phyloP scores from a whole-genome alignment of 2,797 vertebrate genomes.

The Epinephelus awoara region DNA sequence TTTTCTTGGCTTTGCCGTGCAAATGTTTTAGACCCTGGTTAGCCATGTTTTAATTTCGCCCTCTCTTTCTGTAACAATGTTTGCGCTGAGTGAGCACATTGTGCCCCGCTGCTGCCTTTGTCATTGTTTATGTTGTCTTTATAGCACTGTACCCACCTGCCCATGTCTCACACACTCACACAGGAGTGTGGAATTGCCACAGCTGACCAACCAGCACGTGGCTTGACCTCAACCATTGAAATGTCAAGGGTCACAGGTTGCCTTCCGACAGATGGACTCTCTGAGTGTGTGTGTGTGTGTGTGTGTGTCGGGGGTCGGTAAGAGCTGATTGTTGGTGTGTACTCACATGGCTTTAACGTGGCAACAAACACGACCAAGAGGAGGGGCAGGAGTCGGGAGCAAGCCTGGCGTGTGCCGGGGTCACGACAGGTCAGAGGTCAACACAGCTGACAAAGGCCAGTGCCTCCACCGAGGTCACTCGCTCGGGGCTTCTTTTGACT shows the following conservation, averaged over 20 bases:
- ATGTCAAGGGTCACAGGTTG: conserved; percentile 76
- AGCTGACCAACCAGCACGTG: conserved; percentile 57
- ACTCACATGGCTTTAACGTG: conserved; percentile 61
- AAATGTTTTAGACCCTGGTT: neutral
- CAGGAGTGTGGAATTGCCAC: conserved; percentile 42
- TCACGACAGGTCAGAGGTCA: conserved; percentile 68
- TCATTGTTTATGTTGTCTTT: conserved; percentile 51
- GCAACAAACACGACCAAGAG: conserved; percentile 60
- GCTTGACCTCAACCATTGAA: conserved; percentile 58
- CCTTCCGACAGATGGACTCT: conserved; percentile 75
- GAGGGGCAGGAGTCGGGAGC: conserved; percentile 34
- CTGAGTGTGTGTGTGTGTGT: conserved; percentile 29
- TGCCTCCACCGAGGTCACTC: conserved; percentile 61
- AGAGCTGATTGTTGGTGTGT: conserved; percentile 55
- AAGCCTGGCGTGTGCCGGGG: conserved; percentile 74
- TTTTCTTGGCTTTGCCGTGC: neutral
- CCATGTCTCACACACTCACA: conserved; percentile 22
- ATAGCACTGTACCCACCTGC: conserved; percentile 40
- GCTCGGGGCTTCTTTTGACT: conserved; percentile 27
- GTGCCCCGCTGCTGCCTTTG: conserved; percentile 31
- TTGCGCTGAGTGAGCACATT: conserved; percentile 49
- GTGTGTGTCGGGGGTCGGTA: conserved; percentile 19
- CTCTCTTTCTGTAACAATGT: conserved; percentile 40
- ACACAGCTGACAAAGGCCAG: conserved; percentile 69
- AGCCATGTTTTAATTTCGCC: conserved; percentile 6